Evolutionary conservation across 2,113 vertebrate species (phyloP).

Genomic region (Mormyrus iriodes): DNA sequence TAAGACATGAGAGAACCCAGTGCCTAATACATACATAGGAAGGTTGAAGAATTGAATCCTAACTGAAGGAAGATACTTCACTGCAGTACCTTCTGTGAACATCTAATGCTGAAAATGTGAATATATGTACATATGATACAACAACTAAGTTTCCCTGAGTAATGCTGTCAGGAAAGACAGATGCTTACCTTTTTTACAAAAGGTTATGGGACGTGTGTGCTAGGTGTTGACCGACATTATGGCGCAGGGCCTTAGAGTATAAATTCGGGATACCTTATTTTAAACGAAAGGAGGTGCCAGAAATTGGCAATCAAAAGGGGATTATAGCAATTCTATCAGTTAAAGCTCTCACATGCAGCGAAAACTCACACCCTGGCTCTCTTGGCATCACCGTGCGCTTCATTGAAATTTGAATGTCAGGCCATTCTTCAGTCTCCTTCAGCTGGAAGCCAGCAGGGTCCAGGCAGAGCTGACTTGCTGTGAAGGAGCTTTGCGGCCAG

Average conservation of each 20-base stretch:
- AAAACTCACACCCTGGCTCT: background rate
- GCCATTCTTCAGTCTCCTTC: background rate
- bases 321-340: background rate
- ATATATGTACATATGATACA: background rate
- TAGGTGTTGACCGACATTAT: background rate
- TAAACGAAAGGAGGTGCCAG: background rate
- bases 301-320: background rate
- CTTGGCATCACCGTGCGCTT: background rate
- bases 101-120: background rate
- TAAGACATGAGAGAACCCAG: background rate
- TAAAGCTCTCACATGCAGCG: background rate
- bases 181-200: background rate
- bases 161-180: background rate
- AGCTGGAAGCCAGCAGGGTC: background rate
- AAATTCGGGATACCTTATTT: background rate
- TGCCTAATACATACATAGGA: background rate
- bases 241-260: background rate
- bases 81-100: background rate
- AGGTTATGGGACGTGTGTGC: background rate
- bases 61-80: background rate
- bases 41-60: background rate
- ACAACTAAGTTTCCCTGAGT: background rate
- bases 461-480: background rate
- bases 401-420: constrained; percentile 17
- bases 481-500: background rate